Conservation (phyloP, 2,113 vertebrate genomes). For the Sula dactylatra region DNA sequence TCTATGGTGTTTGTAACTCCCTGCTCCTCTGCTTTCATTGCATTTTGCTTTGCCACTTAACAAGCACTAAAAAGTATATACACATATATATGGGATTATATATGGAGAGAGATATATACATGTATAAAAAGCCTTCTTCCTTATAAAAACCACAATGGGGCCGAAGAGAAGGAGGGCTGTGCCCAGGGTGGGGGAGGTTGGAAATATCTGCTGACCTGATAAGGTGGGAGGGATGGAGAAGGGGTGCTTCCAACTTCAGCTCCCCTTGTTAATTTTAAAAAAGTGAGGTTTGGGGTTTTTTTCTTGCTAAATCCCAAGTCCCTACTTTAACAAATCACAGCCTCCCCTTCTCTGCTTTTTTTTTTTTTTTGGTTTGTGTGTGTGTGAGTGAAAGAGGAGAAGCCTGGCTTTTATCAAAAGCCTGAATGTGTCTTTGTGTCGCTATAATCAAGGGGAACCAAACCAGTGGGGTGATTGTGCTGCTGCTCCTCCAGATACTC, state of each 20-base stretch:
- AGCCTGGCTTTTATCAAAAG: slow-evolving; percentile 53
- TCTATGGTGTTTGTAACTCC: not conserved
- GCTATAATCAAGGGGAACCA: not conserved
- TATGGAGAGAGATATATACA: not conserved
- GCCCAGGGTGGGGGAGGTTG: fast-evolving
- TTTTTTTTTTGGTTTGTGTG: not conserved
- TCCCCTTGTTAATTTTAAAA: not conserved
- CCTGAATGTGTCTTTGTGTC: slow-evolving; percentile 27
- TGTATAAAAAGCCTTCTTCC: not conserved
- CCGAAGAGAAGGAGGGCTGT: not conserved
- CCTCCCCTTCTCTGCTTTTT: not conserved
- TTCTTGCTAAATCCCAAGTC: not conserved
- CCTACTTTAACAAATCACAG: not conserved
- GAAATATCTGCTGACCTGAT: not conserved
- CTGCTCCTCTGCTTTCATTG: not conserved
- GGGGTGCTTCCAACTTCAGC: not conserved
- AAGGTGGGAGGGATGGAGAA: not conserved
- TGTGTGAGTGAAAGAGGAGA: not conserved
- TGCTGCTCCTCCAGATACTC: not conserved
- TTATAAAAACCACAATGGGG: not conserved
- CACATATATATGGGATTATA: not conserved
- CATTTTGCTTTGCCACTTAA: not conserved
- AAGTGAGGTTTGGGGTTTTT: not conserved
- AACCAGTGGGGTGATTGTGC: not conserved
- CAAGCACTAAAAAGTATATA: not conserved